Percentiles rank a stretch among this genome's conserved stretches.
Evolutionary conservation across 2,797 vertebrate species (phyloP).

Genomic region (Ficedula albicollis): DNA sequence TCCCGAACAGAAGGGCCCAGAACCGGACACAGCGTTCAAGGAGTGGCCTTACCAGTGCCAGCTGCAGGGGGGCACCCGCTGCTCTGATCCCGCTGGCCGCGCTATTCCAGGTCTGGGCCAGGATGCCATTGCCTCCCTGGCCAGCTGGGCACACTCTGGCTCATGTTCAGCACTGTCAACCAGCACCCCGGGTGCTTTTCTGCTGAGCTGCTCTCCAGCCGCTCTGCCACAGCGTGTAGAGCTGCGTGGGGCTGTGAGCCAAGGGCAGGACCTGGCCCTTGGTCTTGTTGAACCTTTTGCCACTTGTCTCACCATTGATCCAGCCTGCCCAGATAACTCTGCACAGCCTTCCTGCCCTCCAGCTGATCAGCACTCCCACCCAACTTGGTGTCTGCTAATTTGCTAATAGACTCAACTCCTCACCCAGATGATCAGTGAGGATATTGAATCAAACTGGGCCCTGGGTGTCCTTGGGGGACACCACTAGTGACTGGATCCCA

Average conservation of each 20-base stretch:
- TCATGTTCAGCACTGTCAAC: not conserved
- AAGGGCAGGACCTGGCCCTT: not conserved
- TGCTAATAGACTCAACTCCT: not conserved
- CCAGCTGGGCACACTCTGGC: not conserved
- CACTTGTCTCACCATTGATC: not conserved
- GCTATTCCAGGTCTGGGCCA: accelerated
- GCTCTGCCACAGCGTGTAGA: accelerated
- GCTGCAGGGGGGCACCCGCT: not conserved
- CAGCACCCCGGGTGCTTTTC: not conserved
- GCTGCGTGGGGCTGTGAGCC: not conserved
- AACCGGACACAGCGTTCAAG: not conserved
- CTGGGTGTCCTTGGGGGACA: not conserved
- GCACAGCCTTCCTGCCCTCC: not conserved
- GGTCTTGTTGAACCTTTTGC: not conserved
- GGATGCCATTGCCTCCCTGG: not conserved
- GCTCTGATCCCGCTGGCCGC: not conserved
- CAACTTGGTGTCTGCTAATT: not conserved
- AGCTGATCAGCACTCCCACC: not conserved
- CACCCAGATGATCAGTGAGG: not conserved
- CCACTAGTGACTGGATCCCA: not conserved
- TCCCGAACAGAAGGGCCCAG: not conserved
- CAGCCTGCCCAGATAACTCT: not conserved
- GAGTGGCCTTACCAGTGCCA: not conserved
- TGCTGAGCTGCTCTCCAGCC: not conserved
- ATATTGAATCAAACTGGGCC: not conserved